phyloP scores from a whole-genome alignment of 2,888 invertebrate species.

The Ormia ochracea region DNA sequence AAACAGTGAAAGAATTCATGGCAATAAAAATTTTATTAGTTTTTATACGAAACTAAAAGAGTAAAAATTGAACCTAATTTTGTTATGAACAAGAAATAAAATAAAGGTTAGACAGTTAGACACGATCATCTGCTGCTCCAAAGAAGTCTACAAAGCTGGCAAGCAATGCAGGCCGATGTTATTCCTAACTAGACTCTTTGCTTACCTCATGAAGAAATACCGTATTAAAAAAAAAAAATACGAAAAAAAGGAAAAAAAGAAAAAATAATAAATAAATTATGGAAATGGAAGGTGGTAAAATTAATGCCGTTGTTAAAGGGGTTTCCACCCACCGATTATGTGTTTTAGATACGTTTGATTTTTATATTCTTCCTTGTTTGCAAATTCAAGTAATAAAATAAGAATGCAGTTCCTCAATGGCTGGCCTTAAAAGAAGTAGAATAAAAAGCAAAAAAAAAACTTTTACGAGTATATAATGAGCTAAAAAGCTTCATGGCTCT shows the following conservation, averaged over 20 bases:
- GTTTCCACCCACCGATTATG: slow-evolving; percentile 67
- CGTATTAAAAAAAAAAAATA: background rate
- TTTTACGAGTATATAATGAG: no score
- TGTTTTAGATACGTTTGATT: slow-evolving; percentile 64
- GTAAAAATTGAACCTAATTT: slow-evolving; percentile 41
- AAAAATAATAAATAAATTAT: background rate
- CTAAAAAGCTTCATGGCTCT: slow-evolving; percentile 1
- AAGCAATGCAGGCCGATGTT: slow-evolving; percentile 3
- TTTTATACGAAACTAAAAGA: background rate
- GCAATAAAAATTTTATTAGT: slow-evolving; percentile 57
- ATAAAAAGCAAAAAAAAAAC: background rate
- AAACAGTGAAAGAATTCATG: slow-evolving; percentile 58
- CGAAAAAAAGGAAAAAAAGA: background rate
- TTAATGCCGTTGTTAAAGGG: slow-evolving; percentile 63
- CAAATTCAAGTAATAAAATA: background rate
- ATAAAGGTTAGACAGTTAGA: slow-evolving; percentile 61
- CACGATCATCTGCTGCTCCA: slow-evolving; percentile 55
- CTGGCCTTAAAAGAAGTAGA: background rate
- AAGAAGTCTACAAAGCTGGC: background rate
- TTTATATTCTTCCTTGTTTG: slow-evolving; percentile 39
- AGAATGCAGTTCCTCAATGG: slow-evolving; percentile 1
- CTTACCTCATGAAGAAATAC: slow-evolving; percentile 38
- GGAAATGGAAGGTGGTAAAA: slow-evolving; percentile 61
- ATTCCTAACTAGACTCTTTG: slow-evolving; percentile 14
- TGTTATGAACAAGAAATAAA: slow-evolving; percentile 52